Evolutionary conservation across 1,140 invertebrate genomes (phyloP).

Genomic region (Bathynomus jamesi): DNA sequence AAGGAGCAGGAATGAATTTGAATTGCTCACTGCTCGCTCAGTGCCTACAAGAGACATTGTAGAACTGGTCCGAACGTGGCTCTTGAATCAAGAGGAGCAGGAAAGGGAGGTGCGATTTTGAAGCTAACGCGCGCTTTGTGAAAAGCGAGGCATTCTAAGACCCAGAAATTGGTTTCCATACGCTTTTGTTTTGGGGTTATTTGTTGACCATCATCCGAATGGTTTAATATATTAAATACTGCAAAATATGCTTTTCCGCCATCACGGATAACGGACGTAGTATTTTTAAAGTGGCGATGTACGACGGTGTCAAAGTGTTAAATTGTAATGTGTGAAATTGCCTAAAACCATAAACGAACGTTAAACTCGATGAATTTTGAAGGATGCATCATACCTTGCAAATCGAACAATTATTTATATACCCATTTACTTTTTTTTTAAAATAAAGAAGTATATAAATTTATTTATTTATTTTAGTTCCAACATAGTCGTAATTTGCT

Average conservation of each 20-base stretch:
- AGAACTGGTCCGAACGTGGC: background rate
- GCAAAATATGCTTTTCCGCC: background rate
- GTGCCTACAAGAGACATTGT: background rate
- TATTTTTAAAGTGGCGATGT: no score
- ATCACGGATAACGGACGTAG: background rate
- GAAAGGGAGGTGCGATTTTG: background rate
- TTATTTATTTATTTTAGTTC: no score
- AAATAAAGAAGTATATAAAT: no score
- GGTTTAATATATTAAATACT: slow-evolving; percentile 2
- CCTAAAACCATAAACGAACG: no score
- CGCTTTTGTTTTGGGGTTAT: background rate
- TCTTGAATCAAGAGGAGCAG: background rate
- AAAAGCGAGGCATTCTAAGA: background rate
- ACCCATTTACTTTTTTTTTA: no score
- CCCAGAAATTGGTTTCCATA: background rate
- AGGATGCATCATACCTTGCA: no score
- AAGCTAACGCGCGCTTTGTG: background rate
- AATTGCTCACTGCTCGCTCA: background rate
- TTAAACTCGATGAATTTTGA: no score
- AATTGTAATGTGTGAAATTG: no score
- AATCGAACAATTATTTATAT: no score
- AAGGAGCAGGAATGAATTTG: background rate
- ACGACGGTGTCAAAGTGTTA: no score
- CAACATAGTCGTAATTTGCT: no score
- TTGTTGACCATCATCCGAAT: background rate